A percentile compares a stretch with the other conserved stretches of the same genome.
phyloP scores from a whole-genome alignment of 2,113 vertebrate species.

The Boulengeromyrus knoepffleri region DNA sequence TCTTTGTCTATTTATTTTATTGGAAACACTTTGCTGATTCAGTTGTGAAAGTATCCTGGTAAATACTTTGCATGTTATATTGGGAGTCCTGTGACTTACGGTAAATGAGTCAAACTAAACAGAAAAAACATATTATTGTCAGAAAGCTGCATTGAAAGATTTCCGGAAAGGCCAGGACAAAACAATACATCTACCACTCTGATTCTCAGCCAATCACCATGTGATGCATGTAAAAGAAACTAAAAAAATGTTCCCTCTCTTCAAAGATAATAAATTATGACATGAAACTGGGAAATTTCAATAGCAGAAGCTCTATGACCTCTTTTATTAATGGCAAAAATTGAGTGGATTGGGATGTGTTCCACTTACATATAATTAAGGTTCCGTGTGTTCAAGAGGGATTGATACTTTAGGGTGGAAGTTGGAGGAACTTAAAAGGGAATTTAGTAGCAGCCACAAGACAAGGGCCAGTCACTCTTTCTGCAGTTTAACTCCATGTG shows the following conservation, averaged over 20 bases:
- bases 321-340: not conserved
- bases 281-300: not conserved
- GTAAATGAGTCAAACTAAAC: not conserved
- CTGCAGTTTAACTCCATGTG: not conserved
- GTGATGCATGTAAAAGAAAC: not conserved
- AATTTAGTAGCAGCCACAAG: not conserved
- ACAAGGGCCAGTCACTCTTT: not conserved
- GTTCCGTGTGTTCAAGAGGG: not conserved
- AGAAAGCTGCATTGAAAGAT: not conserved
- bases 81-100: not conserved
- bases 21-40: not conserved
- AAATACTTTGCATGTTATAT: not conserved
- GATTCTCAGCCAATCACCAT: not conserved
- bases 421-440: not conserved
- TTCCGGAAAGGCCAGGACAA: not conserved
- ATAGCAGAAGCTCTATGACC: not conserved
- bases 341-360: not conserved
- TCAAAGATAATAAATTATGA: not conserved
- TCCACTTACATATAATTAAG: conserved; percentile 4
- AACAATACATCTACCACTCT: not conserved
- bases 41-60: not conserved
- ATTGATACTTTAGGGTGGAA: not conserved
- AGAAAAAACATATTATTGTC: not conserved
- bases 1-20: not conserved
- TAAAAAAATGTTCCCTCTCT: not conserved